Evolutionary conservation across 2,797 vertebrate species (phyloP), one percentile per base, ranked within the genome.

Genomic region (Halcyon chelicuti): DNA sequence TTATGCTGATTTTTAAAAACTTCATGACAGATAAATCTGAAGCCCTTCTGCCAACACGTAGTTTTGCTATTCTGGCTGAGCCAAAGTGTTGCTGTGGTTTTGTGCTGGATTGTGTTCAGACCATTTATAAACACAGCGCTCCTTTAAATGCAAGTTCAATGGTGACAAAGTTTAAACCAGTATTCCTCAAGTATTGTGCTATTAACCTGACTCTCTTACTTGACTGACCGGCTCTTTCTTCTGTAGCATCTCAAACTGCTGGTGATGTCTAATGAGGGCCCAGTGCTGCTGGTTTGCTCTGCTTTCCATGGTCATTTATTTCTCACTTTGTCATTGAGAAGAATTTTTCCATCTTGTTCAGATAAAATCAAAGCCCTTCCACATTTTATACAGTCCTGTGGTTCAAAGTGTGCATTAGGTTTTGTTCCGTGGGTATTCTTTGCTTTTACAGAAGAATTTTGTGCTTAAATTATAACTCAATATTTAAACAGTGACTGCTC

Each of bases 1-100:
- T 97, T 97, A 96, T 85, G 88, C 94, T 95, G 91, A 81, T 95
- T 97, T 91, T 96, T 79, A 81, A 93, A 94, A 97, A 90, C 92
- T 93, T 96, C 39, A 26, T 82, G 94, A 70, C 51, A 93, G 89
- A 97, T 92, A 91, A 95, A 95, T 93, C 88, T 9, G 20, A 82
- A 90, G 65, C 62, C 62, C 63, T 83, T 95, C 92, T 96, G 86
- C 67, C 85, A 86, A 77, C 51, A 88, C 5, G 22, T 58, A 73
- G 71, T 88, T 96, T 94, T 86, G 40, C 78, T 94, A 2, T 94
- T 96, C 73, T 94, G 61, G 47, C 85, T 81, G 71, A 91, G 70
- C n/a, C 75, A 42, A 19, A 61, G 25, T 68, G n/a, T 95, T 95
- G 89, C 94, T 96, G 20, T 77, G 80, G 90, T 86, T 72, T 76